Conservation (phyloP, 2,888 invertebrate species). For the Agonopterix subpropinquella region DNA sequence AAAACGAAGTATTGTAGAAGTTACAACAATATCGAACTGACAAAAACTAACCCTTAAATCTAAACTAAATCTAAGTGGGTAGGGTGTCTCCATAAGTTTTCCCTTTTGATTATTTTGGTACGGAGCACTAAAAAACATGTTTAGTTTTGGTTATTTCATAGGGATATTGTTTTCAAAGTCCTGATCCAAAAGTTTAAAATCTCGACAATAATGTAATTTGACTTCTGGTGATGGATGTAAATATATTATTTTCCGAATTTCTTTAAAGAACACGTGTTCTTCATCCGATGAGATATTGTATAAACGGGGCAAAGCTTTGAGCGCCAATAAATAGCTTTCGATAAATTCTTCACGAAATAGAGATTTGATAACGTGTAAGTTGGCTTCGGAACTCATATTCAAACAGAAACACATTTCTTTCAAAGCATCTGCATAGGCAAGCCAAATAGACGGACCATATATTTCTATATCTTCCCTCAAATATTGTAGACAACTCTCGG, state of each 20-base stretch:
- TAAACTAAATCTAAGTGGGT: too few species aligned
- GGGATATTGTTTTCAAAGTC: not conserved
- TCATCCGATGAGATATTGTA: not conserved
- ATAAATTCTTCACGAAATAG: not conserved
- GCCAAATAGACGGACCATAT: slow-evolving; percentile 1
- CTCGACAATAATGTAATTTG: not conserved
- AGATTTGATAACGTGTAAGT: not conserved
- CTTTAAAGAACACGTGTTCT: not conserved
- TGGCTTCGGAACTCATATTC: not conserved
- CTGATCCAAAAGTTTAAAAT: not conserved
- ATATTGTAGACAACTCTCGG: not conserved
- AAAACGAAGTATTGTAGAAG: too few species aligned
- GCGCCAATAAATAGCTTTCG: not conserved
- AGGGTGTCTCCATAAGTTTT: too few species aligned
- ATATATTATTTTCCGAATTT: not conserved
- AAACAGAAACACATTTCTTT: not conserved
- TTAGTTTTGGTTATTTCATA: too few species aligned
- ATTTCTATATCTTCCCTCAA: slow-evolving; percentile 1
- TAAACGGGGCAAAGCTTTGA: not conserved
- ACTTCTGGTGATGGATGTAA: not conserved
- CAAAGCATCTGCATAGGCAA: not conserved
- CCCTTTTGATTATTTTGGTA: too few species aligned
- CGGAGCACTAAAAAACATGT: too few species aligned
- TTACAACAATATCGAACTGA: too few species aligned
- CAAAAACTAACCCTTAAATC: too few species aligned